Evolutionary conservation across 2,113 vertebrate genomes (phyloP), one percentile per base, ranked within the genome.

Genomic region (Siphamia tubifer): DNA sequence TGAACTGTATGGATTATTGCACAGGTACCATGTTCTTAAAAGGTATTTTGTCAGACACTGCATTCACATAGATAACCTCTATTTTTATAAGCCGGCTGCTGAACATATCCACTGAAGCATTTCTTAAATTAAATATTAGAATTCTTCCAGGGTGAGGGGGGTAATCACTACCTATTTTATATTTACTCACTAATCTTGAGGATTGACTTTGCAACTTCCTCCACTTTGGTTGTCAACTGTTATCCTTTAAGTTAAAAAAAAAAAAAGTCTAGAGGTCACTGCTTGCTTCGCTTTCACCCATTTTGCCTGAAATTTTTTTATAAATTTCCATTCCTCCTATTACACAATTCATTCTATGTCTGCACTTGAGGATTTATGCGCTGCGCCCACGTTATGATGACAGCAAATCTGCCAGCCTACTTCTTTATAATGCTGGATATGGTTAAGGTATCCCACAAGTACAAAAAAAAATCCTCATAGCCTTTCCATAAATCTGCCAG

Each of bases 401-500:
- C 15, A 28, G 52, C 19, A 76, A 54, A 82, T 55, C 56, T 28
- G 43, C 49, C 28, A 36, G 27, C 34, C 43, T 19, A 19, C 25
- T 32, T 35, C 4, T 44, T 27, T 39, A 38, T 21, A 53, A 63
- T 0, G 1, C 38, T 54, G 2, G 10, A 8, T 55, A 27, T 2
- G 11, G 38, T 77, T 23, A 48, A 73, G 16, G 8, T 40, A 34
- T 61, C 40, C 40, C 31, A 48, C n/a, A 48, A 24, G 32, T 21
- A 15, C 8, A 2, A 53, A 23, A 15, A n/a, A 31, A 57, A 54
- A 62, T 24, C 9, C 68, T 48, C 17, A 54, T 23, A 10, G 34
- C 64, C 61, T 34, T 31, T 74, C 45, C 36, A 66, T 65, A 73
- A 83, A 81, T 54, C 71, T 74, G 60, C 74, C 76, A 52, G 17